Conservation (phyloP, 2,797 vertebrate species). For the Sus cebifrons region DNA sequence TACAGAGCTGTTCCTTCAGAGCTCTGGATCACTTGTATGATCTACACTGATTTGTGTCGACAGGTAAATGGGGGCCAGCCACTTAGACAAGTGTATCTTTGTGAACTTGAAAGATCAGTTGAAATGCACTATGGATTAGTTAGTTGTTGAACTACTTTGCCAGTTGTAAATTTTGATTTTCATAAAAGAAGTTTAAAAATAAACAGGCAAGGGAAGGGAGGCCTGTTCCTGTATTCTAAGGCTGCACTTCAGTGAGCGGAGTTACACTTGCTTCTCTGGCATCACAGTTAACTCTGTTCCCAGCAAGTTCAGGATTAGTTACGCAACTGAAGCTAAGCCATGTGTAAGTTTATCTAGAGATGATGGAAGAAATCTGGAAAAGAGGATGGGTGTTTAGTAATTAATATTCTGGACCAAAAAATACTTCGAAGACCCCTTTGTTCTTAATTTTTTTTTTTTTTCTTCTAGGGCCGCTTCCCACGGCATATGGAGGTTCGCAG, state of each 20-base stretch:
- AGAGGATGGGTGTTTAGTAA: background rate
- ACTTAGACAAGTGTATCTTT: slow-evolving; percentile 73
- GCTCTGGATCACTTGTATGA: slow-evolving; percentile 55
- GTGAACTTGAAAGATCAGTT: slow-evolving; percentile 76
- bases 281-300: background rate
- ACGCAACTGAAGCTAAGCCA: background rate
- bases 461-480: no score
- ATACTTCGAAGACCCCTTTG: background rate
- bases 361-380: background rate
- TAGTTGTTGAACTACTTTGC: slow-evolving; percentile 58
- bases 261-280: background rate
- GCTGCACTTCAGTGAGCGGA: background rate
- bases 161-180: slow-evolving; percentile 42
- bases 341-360: background rate
- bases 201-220: background rate
- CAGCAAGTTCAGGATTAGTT: background rate
- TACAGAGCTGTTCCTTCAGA: slow-evolving; percentile 7
- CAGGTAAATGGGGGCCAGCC: slow-evolving; percentile 76
- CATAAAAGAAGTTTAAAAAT: slow-evolving; percentile 66
- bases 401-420: background rate
- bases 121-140: slow-evolving; percentile 74
- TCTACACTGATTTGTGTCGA: slow-evolving; percentile 79
- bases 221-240: background rate
- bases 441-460: background rate
- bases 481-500: no score